Conservation (phyloP, 2,888 invertebrate species). For the Limnephilus rhombicus region DNA sequence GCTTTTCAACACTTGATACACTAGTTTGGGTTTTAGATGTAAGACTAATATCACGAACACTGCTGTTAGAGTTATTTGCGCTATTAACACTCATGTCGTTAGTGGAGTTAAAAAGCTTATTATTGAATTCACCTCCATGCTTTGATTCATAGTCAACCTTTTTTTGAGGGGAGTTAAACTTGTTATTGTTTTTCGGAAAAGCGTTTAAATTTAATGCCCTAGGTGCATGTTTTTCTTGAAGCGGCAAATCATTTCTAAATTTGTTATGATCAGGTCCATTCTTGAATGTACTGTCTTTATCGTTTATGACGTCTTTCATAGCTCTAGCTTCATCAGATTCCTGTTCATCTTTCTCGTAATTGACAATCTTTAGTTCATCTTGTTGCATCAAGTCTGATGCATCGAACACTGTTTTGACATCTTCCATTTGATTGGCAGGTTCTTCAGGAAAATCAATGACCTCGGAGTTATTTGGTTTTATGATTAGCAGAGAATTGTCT, state of each 20-base stretch:
- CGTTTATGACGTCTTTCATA: not conserved
- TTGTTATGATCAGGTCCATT: constrained; percentile 60
- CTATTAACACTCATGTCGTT: constrained; percentile 59
- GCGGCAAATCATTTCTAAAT: constrained; percentile 58
- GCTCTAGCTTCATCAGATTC: constrained; percentile 26
- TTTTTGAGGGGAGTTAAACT: constrained; percentile 57
- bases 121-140: constrained; percentile 52
- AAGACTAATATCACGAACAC: constrained; percentile 37
- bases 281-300: constrained; percentile 60
- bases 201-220: not conserved
- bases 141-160: constrained; percentile 35
- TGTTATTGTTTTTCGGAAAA: constrained; percentile 67
- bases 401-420: constrained; percentile 30
- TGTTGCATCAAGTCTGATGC: constrained; percentile 61
- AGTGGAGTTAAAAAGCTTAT: constrained; percentile 49
- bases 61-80: constrained; percentile 66
- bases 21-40: constrained; percentile 37
- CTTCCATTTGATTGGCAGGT: constrained; percentile 2
- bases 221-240: constrained; percentile 21
- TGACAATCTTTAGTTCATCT: constrained; percentile 58
- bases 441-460: constrained; percentile 41
- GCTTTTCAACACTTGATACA: constrained; percentile 41
- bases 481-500: constrained; percentile 38
- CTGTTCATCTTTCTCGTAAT: constrained; percentile 49
- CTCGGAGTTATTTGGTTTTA: constrained; percentile 44